These are phyloP conservation scores for Bradynema listronoti DNA, from an alignment of 1,140 invertebrate genomes.

Conservation along the genomic window DNA sequence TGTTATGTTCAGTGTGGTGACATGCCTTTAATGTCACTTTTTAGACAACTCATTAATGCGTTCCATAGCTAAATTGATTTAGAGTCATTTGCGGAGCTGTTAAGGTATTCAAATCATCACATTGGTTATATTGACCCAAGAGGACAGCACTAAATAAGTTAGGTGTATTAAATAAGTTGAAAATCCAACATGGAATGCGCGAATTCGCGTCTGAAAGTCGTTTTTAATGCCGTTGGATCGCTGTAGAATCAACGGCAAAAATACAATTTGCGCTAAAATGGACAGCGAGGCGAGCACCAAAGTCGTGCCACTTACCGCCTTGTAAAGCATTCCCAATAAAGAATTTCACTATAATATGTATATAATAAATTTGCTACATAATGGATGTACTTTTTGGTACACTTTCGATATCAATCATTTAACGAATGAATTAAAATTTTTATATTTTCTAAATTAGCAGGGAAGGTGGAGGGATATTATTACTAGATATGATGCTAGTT, in stretches of 20 bases:
- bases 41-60: neutral
- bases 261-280: slow-evolving; percentile 27
- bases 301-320: too few relatives aligned
- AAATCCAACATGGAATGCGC: slow-evolving; percentile 29
- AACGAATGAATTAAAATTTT: too few relatives aligned
- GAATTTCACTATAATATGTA: too few relatives aligned
- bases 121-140: neutral
- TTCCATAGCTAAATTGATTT: slow-evolving; percentile 5
- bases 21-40: too few relatives aligned
- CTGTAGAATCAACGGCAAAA: slow-evolving; percentile 26
- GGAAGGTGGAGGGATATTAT: too few relatives aligned
- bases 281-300: slow-evolving; percentile 26
- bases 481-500: too few relatives aligned
- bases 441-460: too few relatives aligned
- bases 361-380: too few relatives aligned
- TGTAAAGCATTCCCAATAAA: too few relatives aligned
- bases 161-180: neutral
- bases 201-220: slow-evolving; percentile 28
- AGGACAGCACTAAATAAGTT: neutral
- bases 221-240: slow-evolving; percentile 23
- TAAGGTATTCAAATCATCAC: neutral
- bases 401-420: too few relatives aligned
- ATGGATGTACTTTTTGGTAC: too few relatives aligned
- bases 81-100: neutral
- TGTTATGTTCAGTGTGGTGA: too few relatives aligned